Percentiles rank a stretch among this genome's conserved stretches.
Evolutionary conservation across 1,140 invertebrate species (phyloP).

Genomic region (Drosophila guanche): DNA sequence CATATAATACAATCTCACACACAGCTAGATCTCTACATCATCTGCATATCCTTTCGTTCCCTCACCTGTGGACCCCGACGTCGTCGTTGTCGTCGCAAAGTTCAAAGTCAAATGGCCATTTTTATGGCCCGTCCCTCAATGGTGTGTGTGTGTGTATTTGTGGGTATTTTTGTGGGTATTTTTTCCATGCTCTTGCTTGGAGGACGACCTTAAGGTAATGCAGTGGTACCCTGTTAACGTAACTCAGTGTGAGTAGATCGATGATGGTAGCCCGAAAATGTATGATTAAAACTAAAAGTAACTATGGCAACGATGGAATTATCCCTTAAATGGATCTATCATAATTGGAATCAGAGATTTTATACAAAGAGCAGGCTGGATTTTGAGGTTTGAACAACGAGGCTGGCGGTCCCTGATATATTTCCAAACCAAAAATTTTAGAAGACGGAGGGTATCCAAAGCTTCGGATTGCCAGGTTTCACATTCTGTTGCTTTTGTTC

Average conservation of each 20-base stretch:
- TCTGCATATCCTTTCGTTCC: constrained; percentile 40
- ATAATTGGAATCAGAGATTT: background rate
- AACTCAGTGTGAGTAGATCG: no score
- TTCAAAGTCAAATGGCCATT: constrained; percentile 71
- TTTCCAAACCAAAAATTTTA: no score
- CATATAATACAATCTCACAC: constrained; percentile 43
- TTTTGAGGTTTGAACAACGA: background rate
- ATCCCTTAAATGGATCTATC: no score
- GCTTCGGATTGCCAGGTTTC: constrained; percentile 12
- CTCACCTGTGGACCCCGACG: constrained; percentile 16
- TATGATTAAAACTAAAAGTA: no score
- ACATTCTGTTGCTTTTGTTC: constrained; percentile 31
- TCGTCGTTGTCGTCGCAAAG: constrained; percentile 48
- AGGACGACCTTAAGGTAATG: background rate
- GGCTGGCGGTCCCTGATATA: no score
- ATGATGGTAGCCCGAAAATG: no score
- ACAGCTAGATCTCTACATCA: constrained; percentile 24
- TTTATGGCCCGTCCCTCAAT: constrained; percentile 54
- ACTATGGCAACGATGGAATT: no score
- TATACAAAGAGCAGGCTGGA: background rate
- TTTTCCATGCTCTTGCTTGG: constrained; percentile 25
- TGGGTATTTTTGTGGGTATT: constrained; percentile 28
- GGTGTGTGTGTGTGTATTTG: constrained; percentile 30
- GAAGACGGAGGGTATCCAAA: constrained; percentile 23
- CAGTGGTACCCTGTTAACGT: background rate